Percentiles rank a stretch among this genome's conserved stretches.
These are phyloP conservation scores for Callyntrura sp. DNA, from an alignment of 2,888 invertebrate genomes.

Conservation along the genomic window DNA sequence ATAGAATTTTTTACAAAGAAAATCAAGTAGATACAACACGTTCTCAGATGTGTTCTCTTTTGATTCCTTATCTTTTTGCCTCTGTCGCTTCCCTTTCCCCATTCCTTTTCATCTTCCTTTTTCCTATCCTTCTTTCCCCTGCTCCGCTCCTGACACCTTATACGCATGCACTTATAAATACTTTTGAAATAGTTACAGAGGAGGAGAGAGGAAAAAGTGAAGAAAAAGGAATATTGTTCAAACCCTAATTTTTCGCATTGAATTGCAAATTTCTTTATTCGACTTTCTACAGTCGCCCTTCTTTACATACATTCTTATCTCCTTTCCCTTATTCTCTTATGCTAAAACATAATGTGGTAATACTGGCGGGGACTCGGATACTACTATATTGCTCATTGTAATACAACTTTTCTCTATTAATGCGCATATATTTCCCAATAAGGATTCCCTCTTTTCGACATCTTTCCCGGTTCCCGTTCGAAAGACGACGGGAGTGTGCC, in stretches of 20 bases:
- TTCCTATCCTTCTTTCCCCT: conserved; percentile 16
- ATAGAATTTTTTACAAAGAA: conserved; percentile 4
- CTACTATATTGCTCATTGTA: background rate
- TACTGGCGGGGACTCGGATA: background rate
- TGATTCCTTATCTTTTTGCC: background rate
- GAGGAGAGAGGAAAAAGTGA: conserved; percentile 47
- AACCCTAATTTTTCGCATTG: conserved; percentile 80
- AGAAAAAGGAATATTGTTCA: conserved; percentile 66
- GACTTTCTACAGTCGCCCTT: conserved; percentile 19
- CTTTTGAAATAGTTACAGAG: conserved; percentile 5
- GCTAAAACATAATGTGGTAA: conserved; percentile 30
- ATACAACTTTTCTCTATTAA: background rate
- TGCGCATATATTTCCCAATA: background rate
- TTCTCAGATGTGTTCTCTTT: conserved; percentile 21
- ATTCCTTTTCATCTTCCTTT: conserved; percentile 53
- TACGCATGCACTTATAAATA: conserved; percentile 20
- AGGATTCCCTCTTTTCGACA: conserved; percentile 18
- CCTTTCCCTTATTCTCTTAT: background rate
- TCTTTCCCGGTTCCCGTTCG: conserved; percentile 15
- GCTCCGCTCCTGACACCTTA: conserved; percentile 3
- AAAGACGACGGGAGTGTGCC: conserved; percentile 73
- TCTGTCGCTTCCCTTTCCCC: background rate
- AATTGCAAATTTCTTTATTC: conserved; percentile 80
- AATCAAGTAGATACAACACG: background rate
- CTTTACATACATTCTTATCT: conserved; percentile 10